Evolutionary conservation across 1,140 invertebrate genomes (phyloP).

Genomic region (Drosophila elegans): DNA sequence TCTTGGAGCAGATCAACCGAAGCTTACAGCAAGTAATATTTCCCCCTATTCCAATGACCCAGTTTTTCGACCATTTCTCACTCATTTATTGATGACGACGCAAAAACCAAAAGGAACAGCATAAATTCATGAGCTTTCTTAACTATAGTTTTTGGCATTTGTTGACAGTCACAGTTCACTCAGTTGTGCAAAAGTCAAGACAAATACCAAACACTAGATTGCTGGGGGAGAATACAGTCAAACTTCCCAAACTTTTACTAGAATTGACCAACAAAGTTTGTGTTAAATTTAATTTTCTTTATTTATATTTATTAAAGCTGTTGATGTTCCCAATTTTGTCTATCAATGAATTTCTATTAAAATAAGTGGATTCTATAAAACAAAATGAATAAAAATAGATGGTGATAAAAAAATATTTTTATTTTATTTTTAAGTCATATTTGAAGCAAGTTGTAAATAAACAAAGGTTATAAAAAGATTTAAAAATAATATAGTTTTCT

Average conservation of each 20-base stretch:
- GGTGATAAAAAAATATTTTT: too few relatives aligned
- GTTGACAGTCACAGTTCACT: constrained; percentile 70
- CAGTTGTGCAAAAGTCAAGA: constrained; percentile 61
- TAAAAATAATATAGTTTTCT: too few relatives aligned
- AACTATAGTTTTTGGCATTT: constrained; percentile 51
- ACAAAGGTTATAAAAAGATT: too few relatives aligned
- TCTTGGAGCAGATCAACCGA: constrained; percentile 6
- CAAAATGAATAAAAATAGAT: too few relatives aligned
- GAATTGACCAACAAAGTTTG: too few relatives aligned
- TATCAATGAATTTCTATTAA: too few relatives aligned
- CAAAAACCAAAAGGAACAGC: constrained; percentile 29
- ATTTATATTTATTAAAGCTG: background rate
- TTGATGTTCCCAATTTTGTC: too few relatives aligned
- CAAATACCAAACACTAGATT: constrained; percentile 37
- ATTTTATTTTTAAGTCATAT: too few relatives aligned
- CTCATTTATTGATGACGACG: constrained; percentile 68
- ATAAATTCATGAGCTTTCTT: constrained; percentile 52
- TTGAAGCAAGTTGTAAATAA: too few relatives aligned
- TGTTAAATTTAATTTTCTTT: too few relatives aligned
- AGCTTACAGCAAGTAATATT: constrained; percentile 31
- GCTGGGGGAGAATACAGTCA: constrained; percentile 9
- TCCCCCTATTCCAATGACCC: constrained; percentile 37
- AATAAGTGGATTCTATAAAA: too few relatives aligned
- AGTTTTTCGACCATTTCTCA: constrained; percentile 41
- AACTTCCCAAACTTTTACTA: too few relatives aligned